These are phyloP conservation scores for Chrysolina oricalcia DNA, from an alignment of 2,888 invertebrate species.

Conservation along the genomic window DNA sequence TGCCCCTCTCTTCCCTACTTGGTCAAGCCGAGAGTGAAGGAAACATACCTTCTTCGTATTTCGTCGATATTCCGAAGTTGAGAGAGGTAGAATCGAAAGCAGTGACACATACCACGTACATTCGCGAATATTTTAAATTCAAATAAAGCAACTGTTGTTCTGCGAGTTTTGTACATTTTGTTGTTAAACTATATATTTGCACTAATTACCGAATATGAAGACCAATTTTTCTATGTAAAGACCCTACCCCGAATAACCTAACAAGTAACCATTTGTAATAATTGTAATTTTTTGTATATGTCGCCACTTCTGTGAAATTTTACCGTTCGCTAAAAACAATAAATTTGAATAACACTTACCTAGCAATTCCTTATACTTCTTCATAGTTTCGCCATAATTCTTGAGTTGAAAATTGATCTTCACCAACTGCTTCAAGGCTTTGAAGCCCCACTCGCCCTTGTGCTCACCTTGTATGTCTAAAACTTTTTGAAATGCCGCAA, in stretches of 20 bases:
- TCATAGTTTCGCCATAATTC: constrained; percentile 77
- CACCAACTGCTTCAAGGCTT: constrained; percentile 99
- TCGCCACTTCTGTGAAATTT: too few relatives aligned
- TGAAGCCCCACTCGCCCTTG: constrained; percentile 99
- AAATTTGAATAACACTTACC: constrained; percentile 65
- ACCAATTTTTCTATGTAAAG: too few relatives aligned
- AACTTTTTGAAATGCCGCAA: constrained; percentile 96
- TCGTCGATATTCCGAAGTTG: not conserved
- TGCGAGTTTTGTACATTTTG: too few relatives aligned
- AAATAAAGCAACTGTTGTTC: too few relatives aligned
- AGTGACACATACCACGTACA: too few relatives aligned
- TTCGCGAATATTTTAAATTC: too few relatives aligned
- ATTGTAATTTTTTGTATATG: too few relatives aligned
- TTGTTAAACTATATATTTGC: too few relatives aligned
- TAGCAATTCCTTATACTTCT: constrained; percentile 89
- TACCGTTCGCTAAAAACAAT: too few relatives aligned
- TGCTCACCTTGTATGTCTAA: constrained; percentile 96
- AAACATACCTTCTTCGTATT: not conserved
- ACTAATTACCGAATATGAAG: not conserved
- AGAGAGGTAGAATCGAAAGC: not conserved
- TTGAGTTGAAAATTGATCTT: constrained; percentile 98
- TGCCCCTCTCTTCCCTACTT: not conserved
- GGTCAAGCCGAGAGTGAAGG: not conserved
- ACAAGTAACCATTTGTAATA: too few relatives aligned
- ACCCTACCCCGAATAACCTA: too few relatives aligned